Base-by-base conservation (phyloP, 1,140 invertebrate species). In the Leptoteleia sp. region DNA sequence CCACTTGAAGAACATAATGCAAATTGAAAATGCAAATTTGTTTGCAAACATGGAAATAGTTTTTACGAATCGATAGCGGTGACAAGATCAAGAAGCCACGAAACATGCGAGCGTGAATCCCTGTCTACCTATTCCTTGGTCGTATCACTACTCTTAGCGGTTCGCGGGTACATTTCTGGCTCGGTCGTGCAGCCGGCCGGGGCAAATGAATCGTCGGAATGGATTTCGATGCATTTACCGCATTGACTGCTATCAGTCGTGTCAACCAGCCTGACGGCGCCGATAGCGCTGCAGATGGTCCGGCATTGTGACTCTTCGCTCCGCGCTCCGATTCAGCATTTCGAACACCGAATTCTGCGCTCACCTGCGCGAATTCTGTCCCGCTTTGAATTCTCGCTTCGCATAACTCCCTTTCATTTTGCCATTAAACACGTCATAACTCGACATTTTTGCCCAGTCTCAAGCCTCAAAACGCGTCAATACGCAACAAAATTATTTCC, bases 231-330 rank as follows among this genome's bases (percentile, higher is more conserved):
- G 82, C 76, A 83, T 84, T 86, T 81, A 82, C 81, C 81, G 75
- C 82, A 87, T 86, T 80, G 79, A 84, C 80, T 80, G 79, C 77
- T 85, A 85, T 84, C 84, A 80, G 73, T 80, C 75, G 71, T 82
- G 81, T 84, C 76, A 82, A 72, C 75, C 62, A 73, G 70, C 73
- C 79, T 82, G 81, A 81, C 81, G 80, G 78, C 73, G 61, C 22
- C 35, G 81, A 85, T 85, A 85, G 61, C 81, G 72, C 81, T 81
- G 81, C 81, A 79, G 76, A 65, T 81, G 81, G 72, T 70, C 79
- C 75, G 79, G 80, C 78, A 86, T 85, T 85, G 83, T 85, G 80
- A 85, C 72, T 80, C 62, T 64, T 80, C 81, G 48, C 47, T 54
- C 54, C 31, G 33, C 42, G 50, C 64, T 40, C 40, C 40, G 47